phyloP scores from a whole-genome alignment of 2,888 invertebrate genomes.

The Pycnomerus fuliginosus region DNA sequence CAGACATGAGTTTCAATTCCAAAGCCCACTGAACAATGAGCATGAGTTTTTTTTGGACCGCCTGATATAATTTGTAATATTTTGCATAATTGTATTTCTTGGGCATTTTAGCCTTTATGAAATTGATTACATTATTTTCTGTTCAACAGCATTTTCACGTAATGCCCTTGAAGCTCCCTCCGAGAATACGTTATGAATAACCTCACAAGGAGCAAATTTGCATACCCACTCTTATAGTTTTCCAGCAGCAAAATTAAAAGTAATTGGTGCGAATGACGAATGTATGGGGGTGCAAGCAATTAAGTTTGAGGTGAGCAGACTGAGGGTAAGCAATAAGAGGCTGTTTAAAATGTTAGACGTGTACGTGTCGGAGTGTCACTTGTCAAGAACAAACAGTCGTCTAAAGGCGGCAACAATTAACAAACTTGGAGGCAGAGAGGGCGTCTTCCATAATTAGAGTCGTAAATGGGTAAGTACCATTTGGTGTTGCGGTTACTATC shows the following conservation, averaged over 20 bases:
- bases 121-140: too few relatives aligned
- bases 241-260: slow-evolving; percentile 2
- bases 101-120: too few relatives aligned
- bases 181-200: slow-evolving; percentile 2
- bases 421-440: slow-evolving; percentile 12
- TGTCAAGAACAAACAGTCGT: slow-evolving; percentile 18
- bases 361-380: slow-evolving; percentile 15
- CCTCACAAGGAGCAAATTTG: slow-evolving; percentile 7
- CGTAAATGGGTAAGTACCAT: slow-evolving; percentile 20
- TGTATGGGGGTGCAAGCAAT: slow-evolving; percentile 5
- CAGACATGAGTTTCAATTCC: too few relatives aligned
- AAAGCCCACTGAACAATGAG: too few relatives aligned
- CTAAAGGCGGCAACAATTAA: slow-evolving; percentile 16
- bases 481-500: slow-evolving; percentile 16
- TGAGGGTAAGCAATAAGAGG: slow-evolving; percentile 7
- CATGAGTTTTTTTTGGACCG: too few relatives aligned
- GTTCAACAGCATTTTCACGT: too few relatives aligned
- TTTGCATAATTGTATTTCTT: too few relatives aligned
- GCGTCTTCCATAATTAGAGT: slow-evolving; percentile 20
- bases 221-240: slow-evolving; percentile 7
- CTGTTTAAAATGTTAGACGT: slow-evolving; percentile 16
- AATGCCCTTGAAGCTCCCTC: too few relatives aligned
- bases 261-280: slow-evolving; percentile 10
- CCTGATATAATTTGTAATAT: too few relatives aligned
- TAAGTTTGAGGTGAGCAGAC: slow-evolving; percentile 5